A percentile compares a stretch with the other conserved stretches of the same genome.
These are phyloP conservation scores for Steinernema carpocapsae DNA, from an alignment of 2,888 invertebrate species.

Conservation along the genomic window DNA sequence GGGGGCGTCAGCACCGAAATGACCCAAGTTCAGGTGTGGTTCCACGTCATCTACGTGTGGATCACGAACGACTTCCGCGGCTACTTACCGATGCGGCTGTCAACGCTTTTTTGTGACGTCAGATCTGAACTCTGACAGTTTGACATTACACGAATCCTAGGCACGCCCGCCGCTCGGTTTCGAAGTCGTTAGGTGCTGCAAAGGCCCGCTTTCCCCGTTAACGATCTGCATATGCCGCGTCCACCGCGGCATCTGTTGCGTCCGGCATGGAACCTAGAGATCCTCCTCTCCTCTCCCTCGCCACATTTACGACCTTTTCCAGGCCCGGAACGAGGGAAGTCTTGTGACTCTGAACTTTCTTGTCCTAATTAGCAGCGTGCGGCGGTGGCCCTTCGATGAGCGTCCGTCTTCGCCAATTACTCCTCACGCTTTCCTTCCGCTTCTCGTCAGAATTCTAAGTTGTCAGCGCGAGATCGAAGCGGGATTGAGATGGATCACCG, in stretches of 20 bases:
- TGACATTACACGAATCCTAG: neutral
- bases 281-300: neutral
- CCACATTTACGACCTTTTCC: conserved; percentile 1
- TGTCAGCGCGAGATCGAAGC: neutral
- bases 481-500: neutral
- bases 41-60: too few species aligned
- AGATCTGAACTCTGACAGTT: conserved; percentile 1
- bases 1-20: neutral
- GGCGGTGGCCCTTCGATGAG: neutral
- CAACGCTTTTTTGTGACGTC: conserved; percentile 9
- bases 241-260: neutral
- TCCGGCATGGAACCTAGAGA: too few species aligned
- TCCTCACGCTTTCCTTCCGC: neutral
- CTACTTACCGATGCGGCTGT: neutral
- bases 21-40: too few species aligned
- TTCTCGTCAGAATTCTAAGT: neutral
- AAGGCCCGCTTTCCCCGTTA: neutral
- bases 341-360: neutral
- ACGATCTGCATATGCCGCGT: neutral
- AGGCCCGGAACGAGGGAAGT: neutral
- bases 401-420: neutral
- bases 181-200: too few species aligned
- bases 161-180: neutral
- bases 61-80: neutral
- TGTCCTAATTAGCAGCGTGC: neutral